Conservation (phyloP, 64 coral and sea anemone genomes). For the Anthopleura sola region DNA sequence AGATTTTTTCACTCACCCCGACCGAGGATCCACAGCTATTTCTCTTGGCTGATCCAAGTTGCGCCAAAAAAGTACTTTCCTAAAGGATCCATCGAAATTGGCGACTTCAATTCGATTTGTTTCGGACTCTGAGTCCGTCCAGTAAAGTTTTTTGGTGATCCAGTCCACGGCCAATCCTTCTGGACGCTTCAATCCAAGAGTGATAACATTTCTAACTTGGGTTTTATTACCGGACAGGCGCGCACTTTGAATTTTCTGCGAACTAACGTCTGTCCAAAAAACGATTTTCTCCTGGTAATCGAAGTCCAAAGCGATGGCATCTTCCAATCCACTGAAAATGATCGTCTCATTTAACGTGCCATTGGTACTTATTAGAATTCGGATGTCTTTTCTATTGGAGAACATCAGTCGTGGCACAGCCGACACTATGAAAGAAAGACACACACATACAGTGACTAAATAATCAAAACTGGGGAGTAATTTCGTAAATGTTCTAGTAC, state of each 20-base stretch:
- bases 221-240: slow-evolving; percentile 24
- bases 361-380: slow-evolving; percentile 42
- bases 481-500: too few species aligned
- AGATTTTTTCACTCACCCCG: slow-evolving; percentile 66
- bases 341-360: slow-evolving; percentile 58
- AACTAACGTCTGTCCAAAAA: slow-evolving; percentile 84
- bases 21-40: slow-evolving; percentile 73
- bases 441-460: not conserved
- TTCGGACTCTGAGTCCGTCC: slow-evolving; percentile 83
- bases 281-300: slow-evolving; percentile 39
- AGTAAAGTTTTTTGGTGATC: slow-evolving; percentile 87
- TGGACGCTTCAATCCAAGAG: slow-evolving; percentile 65
- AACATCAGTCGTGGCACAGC: slow-evolving; percentile 65
- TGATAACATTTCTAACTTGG: slow-evolving; percentile 60
- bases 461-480: not conserved
- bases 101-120: slow-evolving; percentile 93
- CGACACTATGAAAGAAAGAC: slow-evolving; percentile 27
- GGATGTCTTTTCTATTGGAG: slow-evolving; percentile 81
- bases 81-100: slow-evolving; percentile 77
- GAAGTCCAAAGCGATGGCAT: slow-evolving; percentile 83
- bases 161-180: slow-evolving; percentile 97
- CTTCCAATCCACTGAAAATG: slow-evolving; percentile 51
- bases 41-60: slow-evolving; percentile 87
- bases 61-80: slow-evolving; percentile 93
- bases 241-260: slow-evolving; percentile 75